Evolutionary conservation across 2,888 invertebrate species (phyloP), one percentile per base, ranked within the genome.

Genomic region (Cryptocephalus moraei): DNA sequence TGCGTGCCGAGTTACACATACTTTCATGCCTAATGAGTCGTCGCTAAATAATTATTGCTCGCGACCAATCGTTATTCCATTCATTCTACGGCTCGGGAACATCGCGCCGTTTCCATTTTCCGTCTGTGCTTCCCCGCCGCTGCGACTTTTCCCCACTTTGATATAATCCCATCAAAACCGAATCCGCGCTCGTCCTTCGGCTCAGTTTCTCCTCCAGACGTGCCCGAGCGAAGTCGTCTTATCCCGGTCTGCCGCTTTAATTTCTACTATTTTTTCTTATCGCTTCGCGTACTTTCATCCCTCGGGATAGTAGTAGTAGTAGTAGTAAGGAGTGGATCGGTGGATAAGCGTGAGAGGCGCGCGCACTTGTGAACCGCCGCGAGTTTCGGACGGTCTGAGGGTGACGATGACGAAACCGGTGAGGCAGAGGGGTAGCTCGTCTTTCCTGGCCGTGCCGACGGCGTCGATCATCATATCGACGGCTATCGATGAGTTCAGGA

Each of bases 381-480:
- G 9, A 33, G 13, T 44, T 34, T 45, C 22, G 6, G 6, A 22
- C 6, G 22, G 22, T 22, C 22, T 22, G 22, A 22, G 22, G 22
- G 22, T 22, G 22, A 6, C 22, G 22, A 55, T 60, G 54, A 55
- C 58, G 34, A 55, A 55, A 48, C 56, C 50, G 42, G 47, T 54
- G 49, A 45, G 54, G 46, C 48, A 47, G 57, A 43, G 64, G 64
- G 48, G 50, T 39, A 66, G 69, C 55, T 65, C 70, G 39, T 68
- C 71, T 44, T 63, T 70, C 46, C 60, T 73, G 48, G 70, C 70
- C 38, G 65, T 74, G 45, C 74, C 75, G 32, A 56, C 61, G 36
- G 70, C 73, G 33, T 70, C 74, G 13, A 70, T 74, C 46, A 72
- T 75, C 53, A 69, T 76, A 46, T 72, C 75, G 12, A 73, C 74